Conservation (phyloP, 2,113 vertebrate species). For the Pyrgilauda ruficollis region DNA sequence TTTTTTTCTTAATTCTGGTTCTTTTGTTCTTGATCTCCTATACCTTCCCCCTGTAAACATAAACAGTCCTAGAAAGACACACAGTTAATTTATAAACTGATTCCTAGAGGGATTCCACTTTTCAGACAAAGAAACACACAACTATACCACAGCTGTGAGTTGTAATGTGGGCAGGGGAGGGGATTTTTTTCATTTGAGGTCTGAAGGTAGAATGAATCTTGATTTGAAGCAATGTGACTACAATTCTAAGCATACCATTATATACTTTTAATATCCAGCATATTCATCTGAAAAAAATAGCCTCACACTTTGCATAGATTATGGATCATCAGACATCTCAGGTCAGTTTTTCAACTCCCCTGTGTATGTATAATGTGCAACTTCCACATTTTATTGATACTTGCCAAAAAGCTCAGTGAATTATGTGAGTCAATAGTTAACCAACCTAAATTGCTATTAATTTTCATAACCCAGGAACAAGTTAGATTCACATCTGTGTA, state of each 20-base stretch:
- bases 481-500: background rate
- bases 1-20: background rate
- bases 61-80: background rate
- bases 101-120: background rate
- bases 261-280: background rate
- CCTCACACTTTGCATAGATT: background rate
- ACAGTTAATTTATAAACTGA: background rate
- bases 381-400: background rate
- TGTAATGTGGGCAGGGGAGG: background rate
- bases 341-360: background rate
- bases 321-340: background rate
- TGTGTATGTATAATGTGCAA: background rate
- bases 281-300: background rate
- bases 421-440: background rate
- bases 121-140: background rate
- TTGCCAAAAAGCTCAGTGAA: background rate
- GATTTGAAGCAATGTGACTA: background rate
- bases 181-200: background rate
- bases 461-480: background rate
- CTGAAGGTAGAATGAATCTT: background rate
- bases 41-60: background rate
- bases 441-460: background rate
- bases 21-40: background rate
- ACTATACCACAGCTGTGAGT: background rate
- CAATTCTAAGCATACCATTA: background rate